Conservation (phyloP, 1,140 invertebrate genomes). For the Drosophila repletoides region DNA sequence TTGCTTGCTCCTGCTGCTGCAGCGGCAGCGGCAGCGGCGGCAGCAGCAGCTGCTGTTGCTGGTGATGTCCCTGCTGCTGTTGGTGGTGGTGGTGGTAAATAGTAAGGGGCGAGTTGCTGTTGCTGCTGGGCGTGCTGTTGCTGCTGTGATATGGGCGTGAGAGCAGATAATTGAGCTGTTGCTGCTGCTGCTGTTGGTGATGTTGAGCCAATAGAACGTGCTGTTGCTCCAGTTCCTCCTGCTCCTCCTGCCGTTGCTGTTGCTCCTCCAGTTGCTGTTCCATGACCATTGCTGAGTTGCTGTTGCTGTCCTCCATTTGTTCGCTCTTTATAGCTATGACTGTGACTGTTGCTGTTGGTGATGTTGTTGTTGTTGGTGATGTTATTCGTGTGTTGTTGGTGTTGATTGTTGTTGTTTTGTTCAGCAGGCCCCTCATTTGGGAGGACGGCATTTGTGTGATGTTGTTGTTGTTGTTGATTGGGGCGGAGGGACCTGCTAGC, state of each 20-base stretch:
- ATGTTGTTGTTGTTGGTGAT: constrained; percentile 49
- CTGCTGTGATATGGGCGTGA: constrained; percentile 64
- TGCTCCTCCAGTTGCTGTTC: constrained; percentile 35
- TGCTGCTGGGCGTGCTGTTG: constrained; percentile 59
- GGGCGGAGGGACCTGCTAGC: constrained; percentile 90
- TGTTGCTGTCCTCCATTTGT: constrained; percentile 71
- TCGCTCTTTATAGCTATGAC: constrained; percentile 64
- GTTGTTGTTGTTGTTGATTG: constrained; percentile 84
- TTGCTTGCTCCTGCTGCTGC: constrained; percentile 49
- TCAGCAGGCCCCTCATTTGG: constrained; percentile 93
- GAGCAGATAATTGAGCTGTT: constrained; percentile 53
- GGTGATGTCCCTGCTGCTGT: constrained; percentile 36
- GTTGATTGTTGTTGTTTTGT: constrained; percentile 83
- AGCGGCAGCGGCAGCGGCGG: constrained; percentile 21
- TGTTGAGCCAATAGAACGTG: constrained; percentile 41
- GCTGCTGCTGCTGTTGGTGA: constrained; percentile 52
- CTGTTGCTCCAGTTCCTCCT: constrained; percentile 14
- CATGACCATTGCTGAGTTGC: constrained; percentile 59
- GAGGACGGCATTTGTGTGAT: constrained; percentile 83
- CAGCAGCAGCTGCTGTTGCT: constrained; percentile 22
- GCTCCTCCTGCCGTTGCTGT: constrained; percentile 47
- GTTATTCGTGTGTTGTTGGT: constrained; percentile 82
- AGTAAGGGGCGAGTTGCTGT: constrained; percentile 67
- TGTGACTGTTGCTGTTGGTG: constrained; percentile 60
- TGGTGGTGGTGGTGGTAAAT: constrained; percentile 51